phyloP scores from a whole-genome alignment of 2,113 vertebrate genomes.

The Pollimyrus isidori region DNA sequence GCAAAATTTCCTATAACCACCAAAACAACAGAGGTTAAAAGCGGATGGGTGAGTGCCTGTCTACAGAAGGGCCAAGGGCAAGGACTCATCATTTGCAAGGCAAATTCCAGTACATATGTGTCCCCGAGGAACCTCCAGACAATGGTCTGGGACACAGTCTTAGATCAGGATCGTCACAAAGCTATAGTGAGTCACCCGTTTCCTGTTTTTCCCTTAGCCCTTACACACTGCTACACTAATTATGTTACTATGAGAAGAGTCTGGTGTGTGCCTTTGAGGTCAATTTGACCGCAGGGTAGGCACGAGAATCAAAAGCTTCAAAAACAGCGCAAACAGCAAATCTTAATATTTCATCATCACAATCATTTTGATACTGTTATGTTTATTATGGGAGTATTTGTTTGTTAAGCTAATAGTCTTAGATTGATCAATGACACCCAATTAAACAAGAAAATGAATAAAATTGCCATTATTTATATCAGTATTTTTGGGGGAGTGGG shows the following conservation, averaged over 20 bases:
- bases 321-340: background rate
- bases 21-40: background rate
- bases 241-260: too few relatives aligned
- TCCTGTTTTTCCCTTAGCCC: background rate
- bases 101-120: background rate
- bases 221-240: too few relatives aligned
- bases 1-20: background rate
- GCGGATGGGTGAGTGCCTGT: background rate
- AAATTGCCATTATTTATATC: background rate
- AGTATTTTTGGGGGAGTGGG: background rate
- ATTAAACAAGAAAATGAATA: background rate
- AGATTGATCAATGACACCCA: background rate
- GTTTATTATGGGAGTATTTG: background rate
- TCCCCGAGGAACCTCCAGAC: slow-evolving; percentile 2
- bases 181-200: background rate
- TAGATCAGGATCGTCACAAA: background rate
- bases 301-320: background rate
- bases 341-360: background rate
- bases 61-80: background rate
- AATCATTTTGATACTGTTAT: background rate
- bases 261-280: too few relatives aligned
- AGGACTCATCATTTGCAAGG: slow-evolving; percentile 12
- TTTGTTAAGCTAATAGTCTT: background rate
- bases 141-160: background rate
- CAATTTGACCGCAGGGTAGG: too few relatives aligned